Percentiles rank a stretch among this genome's conserved stretches.
phyloP scores from a whole-genome alignment of 2,113 vertebrate genomes.

The Trachemys scripta region DNA sequence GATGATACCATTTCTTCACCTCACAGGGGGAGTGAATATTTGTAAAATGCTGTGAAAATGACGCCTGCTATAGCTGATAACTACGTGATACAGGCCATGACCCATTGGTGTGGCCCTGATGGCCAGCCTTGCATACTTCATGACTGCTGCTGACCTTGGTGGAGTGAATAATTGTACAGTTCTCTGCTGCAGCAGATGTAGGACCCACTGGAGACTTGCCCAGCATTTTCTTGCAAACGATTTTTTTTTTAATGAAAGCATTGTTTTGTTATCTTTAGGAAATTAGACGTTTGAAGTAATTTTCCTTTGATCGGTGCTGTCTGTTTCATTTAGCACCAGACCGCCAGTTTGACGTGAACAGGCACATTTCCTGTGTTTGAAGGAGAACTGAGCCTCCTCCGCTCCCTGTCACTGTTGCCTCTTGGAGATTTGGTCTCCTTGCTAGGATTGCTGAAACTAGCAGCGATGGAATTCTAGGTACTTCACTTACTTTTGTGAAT shows the following conservation, averaged over 20 bases:
- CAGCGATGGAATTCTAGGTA: neutral
- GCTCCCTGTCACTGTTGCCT: neutral
- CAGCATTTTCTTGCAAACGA: neutral
- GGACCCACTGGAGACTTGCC: fast-evolving
- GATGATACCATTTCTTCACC: neutral
- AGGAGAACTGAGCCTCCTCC: neutral
- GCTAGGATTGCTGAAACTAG: neutral
- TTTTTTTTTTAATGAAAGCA: neutral
- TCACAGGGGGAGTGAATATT: conserved; percentile 5
- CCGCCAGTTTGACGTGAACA: neutral
- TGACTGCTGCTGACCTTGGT: neutral
- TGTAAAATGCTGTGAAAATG: conserved; percentile 34
- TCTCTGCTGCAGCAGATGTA: neutral
- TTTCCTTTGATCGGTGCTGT: neutral
- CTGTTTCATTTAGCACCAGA: neutral
- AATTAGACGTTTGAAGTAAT: neutral
- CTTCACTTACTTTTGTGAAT: neutral
- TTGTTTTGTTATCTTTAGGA: neutral
- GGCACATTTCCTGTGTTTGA: neutral
- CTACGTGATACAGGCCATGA: conserved; percentile 14
- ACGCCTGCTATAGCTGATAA: conserved; percentile 17
- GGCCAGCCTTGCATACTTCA: conserved; percentile 4
- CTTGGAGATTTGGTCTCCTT: neutral
- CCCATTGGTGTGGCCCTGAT: neutral
- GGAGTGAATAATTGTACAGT: neutral